Conservation (phyloP, 2,888 invertebrate genomes). For the Drosophila acutilabella region DNA sequence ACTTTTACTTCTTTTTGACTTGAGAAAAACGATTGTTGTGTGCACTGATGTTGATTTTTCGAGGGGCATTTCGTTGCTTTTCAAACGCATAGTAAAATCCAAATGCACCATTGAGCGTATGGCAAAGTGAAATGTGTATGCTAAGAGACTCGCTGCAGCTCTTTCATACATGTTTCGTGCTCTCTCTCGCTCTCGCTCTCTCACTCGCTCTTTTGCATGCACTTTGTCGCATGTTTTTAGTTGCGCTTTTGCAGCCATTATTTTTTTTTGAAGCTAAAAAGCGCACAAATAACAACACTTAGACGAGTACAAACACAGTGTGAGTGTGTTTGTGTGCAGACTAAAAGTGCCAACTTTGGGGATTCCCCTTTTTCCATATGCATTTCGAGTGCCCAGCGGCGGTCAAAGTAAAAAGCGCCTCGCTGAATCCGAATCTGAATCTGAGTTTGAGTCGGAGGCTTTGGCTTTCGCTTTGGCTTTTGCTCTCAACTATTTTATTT, state of each 20-base stretch:
- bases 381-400: slow-evolving; percentile 74
- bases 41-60: slow-evolving; percentile 61
- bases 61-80: slow-evolving; percentile 50
- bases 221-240: slow-evolving; percentile 60
- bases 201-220: neutral
- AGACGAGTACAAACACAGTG: slow-evolving; percentile 4
- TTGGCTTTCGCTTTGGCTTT: slow-evolving; percentile 38
- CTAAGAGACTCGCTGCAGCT: slow-evolving; percentile 21
- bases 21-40: slow-evolving; percentile 50
- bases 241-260: slow-evolving; percentile 70
- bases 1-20: slow-evolving; percentile 32
- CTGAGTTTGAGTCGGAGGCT: too few species aligned
- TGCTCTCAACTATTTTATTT: slow-evolving; percentile 57
- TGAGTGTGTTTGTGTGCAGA: slow-evolving; percentile 1
- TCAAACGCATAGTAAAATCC: slow-evolving; percentile 67
- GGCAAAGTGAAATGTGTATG: slow-evolving; percentile 32
- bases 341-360: slow-evolving; percentile 34
- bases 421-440: slow-evolving; percentile 10
- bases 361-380: slow-evolving; percentile 52
- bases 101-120: slow-evolving; percentile 27
- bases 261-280: slow-evolving; percentile 68
- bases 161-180: neutral
- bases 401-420: slow-evolving; percentile 68
- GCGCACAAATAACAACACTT: slow-evolving; percentile 49
- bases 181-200: too few species aligned